Evolutionary conservation across 1,140 invertebrate species (phyloP).

Genomic region (Anastrepha ludens): DNA sequence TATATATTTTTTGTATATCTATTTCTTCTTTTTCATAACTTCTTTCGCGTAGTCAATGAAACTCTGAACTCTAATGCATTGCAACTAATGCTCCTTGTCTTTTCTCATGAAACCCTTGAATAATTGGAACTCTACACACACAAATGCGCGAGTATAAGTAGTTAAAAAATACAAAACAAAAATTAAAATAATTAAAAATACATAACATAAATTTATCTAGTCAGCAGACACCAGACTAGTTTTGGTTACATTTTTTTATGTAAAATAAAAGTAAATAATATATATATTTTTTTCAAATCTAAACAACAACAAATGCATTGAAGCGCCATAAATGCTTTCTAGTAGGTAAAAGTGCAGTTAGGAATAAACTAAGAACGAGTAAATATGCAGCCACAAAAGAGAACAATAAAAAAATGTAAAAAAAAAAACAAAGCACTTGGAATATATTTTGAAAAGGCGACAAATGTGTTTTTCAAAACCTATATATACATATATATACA

Average conservation of each 20-base stretch:
- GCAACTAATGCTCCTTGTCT: not conserved
- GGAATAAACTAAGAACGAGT: not conserved
- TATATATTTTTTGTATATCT: not conserved
- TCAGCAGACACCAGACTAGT: slow-evolving; percentile 50
- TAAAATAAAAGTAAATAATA: not conserved
- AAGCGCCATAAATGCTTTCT: not conserved
- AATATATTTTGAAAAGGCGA: not conserved
- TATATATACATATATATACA: slow-evolving; percentile 4
- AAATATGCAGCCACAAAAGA: too few species aligned
- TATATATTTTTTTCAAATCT: not conserved
- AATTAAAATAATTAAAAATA: slow-evolving; percentile 2
- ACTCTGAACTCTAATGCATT: too few species aligned
- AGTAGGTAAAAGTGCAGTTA: not conserved
- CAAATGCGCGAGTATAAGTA: too few species aligned
- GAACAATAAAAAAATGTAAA: not conserved
- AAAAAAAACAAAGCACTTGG: not conserved
- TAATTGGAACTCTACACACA: slow-evolving; percentile 1
- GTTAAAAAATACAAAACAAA: not conserved
- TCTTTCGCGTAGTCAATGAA: not conserved
- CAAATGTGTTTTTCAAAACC: not conserved
- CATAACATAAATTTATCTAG: slow-evolving; percentile 10
- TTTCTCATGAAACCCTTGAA: not conserved
- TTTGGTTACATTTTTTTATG: slow-evolving; percentile 29
- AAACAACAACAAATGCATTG: slow-evolving; percentile 10
- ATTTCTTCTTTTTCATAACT: not conserved